Percentiles rank a stretch among this genome's conserved stretches.
Evolutionary conservation across 2,888 invertebrate genomes (phyloP).

Genomic region (Gymnosoma rotundatum): DNA sequence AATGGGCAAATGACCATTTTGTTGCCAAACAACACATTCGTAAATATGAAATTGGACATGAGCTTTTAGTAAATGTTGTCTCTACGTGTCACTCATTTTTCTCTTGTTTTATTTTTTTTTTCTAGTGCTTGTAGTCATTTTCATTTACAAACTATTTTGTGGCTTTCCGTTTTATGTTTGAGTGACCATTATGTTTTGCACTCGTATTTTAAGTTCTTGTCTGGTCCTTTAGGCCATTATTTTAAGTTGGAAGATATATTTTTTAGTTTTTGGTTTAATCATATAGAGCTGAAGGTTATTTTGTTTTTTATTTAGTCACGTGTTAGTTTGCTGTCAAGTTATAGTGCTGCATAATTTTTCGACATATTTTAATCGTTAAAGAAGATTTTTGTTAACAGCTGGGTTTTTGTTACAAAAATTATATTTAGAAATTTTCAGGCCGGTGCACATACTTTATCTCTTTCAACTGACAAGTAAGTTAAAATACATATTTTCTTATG

Average conservation of each 20-base stretch:
- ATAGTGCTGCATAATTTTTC: conserved; percentile 76
- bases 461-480: too few species aligned
- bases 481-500: too few species aligned
- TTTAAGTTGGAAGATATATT: conserved; percentile 34
- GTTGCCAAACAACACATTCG: conserved; percentile 16
- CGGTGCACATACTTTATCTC: too few species aligned
- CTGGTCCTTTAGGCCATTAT: conserved; percentile 45
- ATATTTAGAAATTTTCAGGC: too few species aligned
- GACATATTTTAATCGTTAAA: conserved; percentile 72
- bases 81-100: conserved; percentile 80
- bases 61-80: conserved; percentile 74
- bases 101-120: conserved; percentile 46
- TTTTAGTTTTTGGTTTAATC: conserved; percentile 1
- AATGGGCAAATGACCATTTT: conserved; percentile 51
- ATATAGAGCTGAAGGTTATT: conserved; percentile 29
- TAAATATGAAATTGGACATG: conserved; percentile 68
- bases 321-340: conserved; percentile 34
- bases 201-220: conserved; percentile 18
- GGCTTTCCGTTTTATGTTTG: conserved; percentile 40
- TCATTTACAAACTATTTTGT: conserved; percentile 37
- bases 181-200: conserved; percentile 26
- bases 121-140: conserved; percentile 12
- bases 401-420: conserved; percentile 65
- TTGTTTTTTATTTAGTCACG: conserved; percentile 60
- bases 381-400: conserved; percentile 73